Evolutionary conservation across 2,888 invertebrate species (phyloP).

Genomic region (Aphodius sticticus): DNA sequence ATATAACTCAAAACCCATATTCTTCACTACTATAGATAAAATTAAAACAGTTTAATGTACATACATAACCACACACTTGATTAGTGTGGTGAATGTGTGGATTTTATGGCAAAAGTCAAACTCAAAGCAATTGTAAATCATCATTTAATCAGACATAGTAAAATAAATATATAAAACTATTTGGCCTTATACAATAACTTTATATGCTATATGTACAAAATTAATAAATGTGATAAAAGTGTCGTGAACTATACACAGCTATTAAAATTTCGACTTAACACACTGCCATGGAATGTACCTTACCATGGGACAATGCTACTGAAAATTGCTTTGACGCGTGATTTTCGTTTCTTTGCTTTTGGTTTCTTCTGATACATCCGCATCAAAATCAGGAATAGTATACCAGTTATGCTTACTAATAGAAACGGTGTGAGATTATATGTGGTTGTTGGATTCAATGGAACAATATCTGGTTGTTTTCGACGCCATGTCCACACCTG

Average conservation of each 20-base stretch:
- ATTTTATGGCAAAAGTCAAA: not conserved
- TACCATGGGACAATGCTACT: slow-evolving; percentile 18
- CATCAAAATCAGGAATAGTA: slow-evolving; percentile 54
- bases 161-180: slow-evolving; percentile 30
- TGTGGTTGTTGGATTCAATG: slow-evolving; percentile 48
- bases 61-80: too few species aligned
- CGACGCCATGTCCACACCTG: slow-evolving; percentile 67
- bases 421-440: slow-evolving; percentile 56
- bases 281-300: not conserved
- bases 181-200: slow-evolving; percentile 23
- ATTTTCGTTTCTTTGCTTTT: slow-evolving; percentile 58
- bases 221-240: slow-evolving; percentile 15
- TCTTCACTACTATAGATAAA: too few species aligned
- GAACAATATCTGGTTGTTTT: slow-evolving; percentile 60
- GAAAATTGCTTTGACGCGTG: slow-evolving; percentile 33
- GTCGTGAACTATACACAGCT: slow-evolving; percentile 12
- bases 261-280: not conserved
- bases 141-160: slow-evolving; percentile 16
- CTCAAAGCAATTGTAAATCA: not conserved
- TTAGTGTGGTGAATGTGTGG: too few species aligned
- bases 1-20: too few species aligned
- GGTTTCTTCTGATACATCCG: slow-evolving; percentile 58
- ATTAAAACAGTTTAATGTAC: too few species aligned
- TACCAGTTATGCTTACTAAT: slow-evolving; percentile 54
- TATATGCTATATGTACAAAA: slow-evolving; percentile 18